Conservation (phyloP, 2,888 invertebrate species). For the Drosophila mettleri region DNA sequence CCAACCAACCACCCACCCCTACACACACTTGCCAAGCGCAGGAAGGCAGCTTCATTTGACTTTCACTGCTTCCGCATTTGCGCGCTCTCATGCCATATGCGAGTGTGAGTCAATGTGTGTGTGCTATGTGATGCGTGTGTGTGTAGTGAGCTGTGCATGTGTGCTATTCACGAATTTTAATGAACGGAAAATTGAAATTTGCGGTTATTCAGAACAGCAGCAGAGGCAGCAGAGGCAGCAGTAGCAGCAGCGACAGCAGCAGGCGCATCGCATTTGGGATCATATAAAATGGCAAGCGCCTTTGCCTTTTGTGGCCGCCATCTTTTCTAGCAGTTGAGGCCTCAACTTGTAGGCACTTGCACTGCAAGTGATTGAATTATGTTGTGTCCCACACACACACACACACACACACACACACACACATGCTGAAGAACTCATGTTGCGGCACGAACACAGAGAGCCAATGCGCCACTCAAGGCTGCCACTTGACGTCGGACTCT, state of each 20-base stretch:
- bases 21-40: slow-evolving; percentile 23
- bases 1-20: neutral
- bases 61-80: slow-evolving; percentile 59
- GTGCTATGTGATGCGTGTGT: neutral
- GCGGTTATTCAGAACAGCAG: slow-evolving; percentile 55
- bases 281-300: slow-evolving; percentile 36
- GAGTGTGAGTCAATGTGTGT: slow-evolving; percentile 10
- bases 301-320: slow-evolving; percentile 15
- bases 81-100: slow-evolving; percentile 31
- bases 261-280: slow-evolving; percentile 11
- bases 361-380: slow-evolving; percentile 79
- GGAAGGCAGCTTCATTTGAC: slow-evolving; percentile 52
- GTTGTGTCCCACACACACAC: slow-evolving; percentile 40
- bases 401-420: slow-evolving; percentile 1
- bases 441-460: slow-evolving; percentile 4
- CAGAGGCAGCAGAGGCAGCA: neutral
- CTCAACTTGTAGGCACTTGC: slow-evolving; percentile 50
- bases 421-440: neutral
- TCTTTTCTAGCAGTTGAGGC: slow-evolving; percentile 28
- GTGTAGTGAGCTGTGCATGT: slow-evolving; percentile 26
- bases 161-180: slow-evolving; percentile 74
- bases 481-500: slow-evolving; percentile 50
- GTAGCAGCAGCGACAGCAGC: neutral
- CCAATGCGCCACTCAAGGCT: slow-evolving; percentile 19
- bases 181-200: slow-evolving; percentile 74